Evolutionary conservation across 2,888 invertebrate species (phyloP).

Genomic region (Drosophila silvestris): DNA sequence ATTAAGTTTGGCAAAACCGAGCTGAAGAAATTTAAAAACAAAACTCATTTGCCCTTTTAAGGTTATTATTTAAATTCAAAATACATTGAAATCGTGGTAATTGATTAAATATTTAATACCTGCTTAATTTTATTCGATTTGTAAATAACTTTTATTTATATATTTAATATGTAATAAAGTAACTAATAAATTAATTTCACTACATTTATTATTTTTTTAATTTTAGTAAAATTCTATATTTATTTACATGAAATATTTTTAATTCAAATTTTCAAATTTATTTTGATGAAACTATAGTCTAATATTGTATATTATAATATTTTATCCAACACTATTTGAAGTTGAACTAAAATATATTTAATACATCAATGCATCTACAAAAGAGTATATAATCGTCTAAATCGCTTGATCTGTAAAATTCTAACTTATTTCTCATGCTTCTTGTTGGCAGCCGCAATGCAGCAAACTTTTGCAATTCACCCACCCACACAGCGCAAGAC

Average conservation of each 20-base stretch:
- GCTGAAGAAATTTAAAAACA: neutral
- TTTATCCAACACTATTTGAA: neutral
- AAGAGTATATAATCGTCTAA: constrained; percentile 6
- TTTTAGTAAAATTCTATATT: neutral
- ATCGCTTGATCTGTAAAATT: neutral
- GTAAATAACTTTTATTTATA: neutral
- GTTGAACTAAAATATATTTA: neutral
- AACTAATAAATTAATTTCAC: neutral
- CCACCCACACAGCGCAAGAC: constrained; percentile 35
- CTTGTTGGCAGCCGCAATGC: constrained; percentile 53
- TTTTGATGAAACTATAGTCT: neutral
- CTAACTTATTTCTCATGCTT: constrained; percentile 21
- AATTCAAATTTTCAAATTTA: no score
- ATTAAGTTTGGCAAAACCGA: no score
- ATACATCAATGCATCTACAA: neutral
- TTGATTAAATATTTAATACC: neutral
- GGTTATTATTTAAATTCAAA: neutral
- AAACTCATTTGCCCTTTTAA: neutral
- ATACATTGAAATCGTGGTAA: neutral
- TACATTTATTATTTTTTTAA: no score
- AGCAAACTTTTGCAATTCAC: constrained; percentile 55
- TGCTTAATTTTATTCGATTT: neutral
- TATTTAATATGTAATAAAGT: neutral
- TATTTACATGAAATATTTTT: neutral
- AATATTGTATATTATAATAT: no score